A percentile compares a stretch with the other conserved stretches of the same genome.
phyloP scores from a whole-genome alignment of 2,888 invertebrate genomes.

The Chloroclysta siterata region DNA sequence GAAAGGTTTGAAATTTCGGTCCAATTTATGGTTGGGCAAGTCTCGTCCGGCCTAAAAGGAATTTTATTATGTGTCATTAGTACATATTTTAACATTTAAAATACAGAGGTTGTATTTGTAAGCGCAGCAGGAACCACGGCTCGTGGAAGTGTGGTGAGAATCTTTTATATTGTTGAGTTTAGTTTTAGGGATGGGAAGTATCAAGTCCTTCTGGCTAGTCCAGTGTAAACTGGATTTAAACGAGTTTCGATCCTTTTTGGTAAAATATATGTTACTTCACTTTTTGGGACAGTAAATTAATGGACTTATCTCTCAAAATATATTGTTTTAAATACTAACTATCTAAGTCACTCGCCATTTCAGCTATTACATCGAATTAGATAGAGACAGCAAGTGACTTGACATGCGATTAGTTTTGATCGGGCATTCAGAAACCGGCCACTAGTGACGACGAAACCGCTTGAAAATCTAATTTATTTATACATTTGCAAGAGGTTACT shows the following conservation, averaged over 20 bases:
- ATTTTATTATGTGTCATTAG: constrained; percentile 79
- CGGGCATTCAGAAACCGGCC: too few species aligned
- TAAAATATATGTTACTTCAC: too few species aligned
- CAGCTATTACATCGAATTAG: too few species aligned
- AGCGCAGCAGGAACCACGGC: constrained; percentile 61
- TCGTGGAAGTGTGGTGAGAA: constrained; percentile 38
- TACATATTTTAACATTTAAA: constrained; percentile 68
- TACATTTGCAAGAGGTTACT: too few species aligned
- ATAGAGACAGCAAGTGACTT: too few species aligned
- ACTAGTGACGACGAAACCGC: too few species aligned
- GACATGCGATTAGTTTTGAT: too few species aligned
- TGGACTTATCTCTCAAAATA: too few species aligned
- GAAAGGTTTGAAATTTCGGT: constrained; percentile 51
- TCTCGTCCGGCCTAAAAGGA: constrained; percentile 59
- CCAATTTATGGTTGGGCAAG: constrained; percentile 54
- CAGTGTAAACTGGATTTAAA: not conserved
- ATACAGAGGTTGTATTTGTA: constrained; percentile 60
- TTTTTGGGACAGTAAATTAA: too few species aligned
- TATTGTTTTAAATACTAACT: too few species aligned
- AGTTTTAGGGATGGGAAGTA: constrained; percentile 28
- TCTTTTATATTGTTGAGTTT: constrained; percentile 28
- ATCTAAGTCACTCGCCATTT: too few species aligned
- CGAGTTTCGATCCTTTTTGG: not conserved
- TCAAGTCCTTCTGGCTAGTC: not conserved
- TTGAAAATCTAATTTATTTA: too few species aligned